These are phyloP conservation scores for Crotophaga sulcirostris DNA, from an alignment of 2,113 vertebrate genomes.

Conservation along the genomic window DNA sequence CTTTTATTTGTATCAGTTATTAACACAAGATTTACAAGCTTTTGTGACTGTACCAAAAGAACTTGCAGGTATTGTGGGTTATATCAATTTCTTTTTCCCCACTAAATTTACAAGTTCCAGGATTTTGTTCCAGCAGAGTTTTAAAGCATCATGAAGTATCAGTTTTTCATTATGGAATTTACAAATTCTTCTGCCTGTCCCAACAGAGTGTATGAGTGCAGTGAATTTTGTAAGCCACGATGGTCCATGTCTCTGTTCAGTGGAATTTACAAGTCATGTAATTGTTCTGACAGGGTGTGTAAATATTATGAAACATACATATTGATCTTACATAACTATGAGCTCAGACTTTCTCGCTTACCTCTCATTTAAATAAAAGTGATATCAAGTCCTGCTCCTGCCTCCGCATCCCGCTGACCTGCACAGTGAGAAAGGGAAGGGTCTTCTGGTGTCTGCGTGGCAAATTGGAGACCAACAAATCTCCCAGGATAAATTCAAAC, in stretches of 20 bases:
- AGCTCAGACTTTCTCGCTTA: not conserved
- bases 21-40: not conserved
- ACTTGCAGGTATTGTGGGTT: not conserved
- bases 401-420: no score
- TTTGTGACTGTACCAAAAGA: not conserved
- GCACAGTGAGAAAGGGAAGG: no score
- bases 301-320: not conserved
- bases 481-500: no score
- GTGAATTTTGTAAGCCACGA: not conserved
- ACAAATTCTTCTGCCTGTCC: not conserved
- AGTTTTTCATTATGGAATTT: slow-evolving; percentile 7
- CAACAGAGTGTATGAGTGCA: not conserved
- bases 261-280: not conserved
- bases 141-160: slow-evolving; percentile 38
- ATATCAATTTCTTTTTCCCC: not conserved
- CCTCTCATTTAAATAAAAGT: not conserved
- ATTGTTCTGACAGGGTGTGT: not conserved
- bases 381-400: no score
- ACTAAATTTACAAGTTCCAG: not conserved
- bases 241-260: not conserved
- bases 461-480: no score
- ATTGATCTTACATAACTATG: not conserved
- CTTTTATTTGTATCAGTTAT: not conserved
- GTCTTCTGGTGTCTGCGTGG: no score
- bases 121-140: not conserved